Base-by-base conservation (phyloP, 2,113 vertebrate genomes). In the Uropsilus gracilis region DNA sequence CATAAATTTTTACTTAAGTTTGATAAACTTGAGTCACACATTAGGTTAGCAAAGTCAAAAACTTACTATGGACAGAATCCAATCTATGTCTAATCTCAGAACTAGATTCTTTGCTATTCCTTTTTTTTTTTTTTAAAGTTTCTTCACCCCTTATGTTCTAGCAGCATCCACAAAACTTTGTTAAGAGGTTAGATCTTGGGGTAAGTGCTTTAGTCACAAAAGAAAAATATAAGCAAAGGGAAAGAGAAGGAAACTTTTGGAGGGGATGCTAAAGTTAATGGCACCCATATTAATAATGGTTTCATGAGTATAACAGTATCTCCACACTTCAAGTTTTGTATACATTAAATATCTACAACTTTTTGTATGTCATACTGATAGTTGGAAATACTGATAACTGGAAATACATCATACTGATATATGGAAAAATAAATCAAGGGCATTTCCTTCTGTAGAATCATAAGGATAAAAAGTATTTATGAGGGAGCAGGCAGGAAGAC, bases 121-220 rank as follows among this genome's bases (percentile, higher is more conserved):
- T 61, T 55, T 85, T 86, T 86, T 76, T 17, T 81, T 63, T 86
- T 76, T 17, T 81, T 63, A 16, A 89, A 93, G 42, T 48, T 86
- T 64, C 32, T 86, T 32, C 7, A 46, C 1, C 7, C 2, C 3
- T 78, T 34, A 30, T 55, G 3, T 57, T 30, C 77, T 66, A n/a
- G 75, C 22, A 75, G 66, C 42, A 76, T 50, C 66, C 16, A 48
- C 7, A 75, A 89, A 83, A 26, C 14, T 72, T 57, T 68, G n/a
- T 24, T 30, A 48, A 59, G 3, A 69, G 32, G 14, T 0, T 61
- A 32, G 26, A 42, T 42, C 42, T n/a, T 57, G 30, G 4, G 2
- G 10, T n/a, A 84, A 76, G 77, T 48, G n/a, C 4, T 84, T 50
- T 77, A 32, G 44, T 20, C 16, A 61, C 30, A 77, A 61, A 72